Percentiles rank a stretch among this genome's conserved stretches.
phyloP scores from a whole-genome alignment of 2,797 vertebrate species.

The Gobio occitaniae region DNA sequence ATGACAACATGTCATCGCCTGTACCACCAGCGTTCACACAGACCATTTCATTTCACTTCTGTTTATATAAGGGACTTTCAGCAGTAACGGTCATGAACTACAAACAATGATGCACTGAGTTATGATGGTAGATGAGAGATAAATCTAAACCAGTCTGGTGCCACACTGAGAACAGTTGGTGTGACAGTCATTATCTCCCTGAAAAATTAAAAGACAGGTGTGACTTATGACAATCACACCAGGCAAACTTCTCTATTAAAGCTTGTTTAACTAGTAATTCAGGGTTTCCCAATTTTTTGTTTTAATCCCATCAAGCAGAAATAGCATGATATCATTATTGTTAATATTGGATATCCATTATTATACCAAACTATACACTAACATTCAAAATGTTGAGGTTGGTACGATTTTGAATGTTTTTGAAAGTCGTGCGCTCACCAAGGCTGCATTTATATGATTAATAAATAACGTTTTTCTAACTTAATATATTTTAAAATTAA shows the following conservation, averaged over 20 bases:
- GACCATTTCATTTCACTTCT: conserved; percentile 50
- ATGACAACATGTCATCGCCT: conserved; percentile 39
- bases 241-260: neutral
- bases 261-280: neutral
- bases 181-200: conserved; percentile 10
- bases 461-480: neutral
- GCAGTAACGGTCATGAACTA: conserved; percentile 9
- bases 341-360: neutral
- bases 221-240: neutral
- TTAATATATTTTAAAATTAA: neutral
- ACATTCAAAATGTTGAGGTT: neutral
- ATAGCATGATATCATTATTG: neutral
- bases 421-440: neutral
- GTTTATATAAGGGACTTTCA: conserved; percentile 57
- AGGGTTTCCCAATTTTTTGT: neutral
- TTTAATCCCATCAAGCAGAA: neutral
- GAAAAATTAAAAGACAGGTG: conserved; percentile 6
- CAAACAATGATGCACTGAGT: conserved; percentile 8
- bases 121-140: conserved; percentile 42
- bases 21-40: conserved; percentile 25
- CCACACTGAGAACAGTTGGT: neutral
- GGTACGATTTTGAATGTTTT: neutral
- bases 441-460: neutral
- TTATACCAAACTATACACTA: neutral
- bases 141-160: conserved; percentile 38